A percentile compares a stretch with the other conserved stretches of the same genome.
Conservation (phyloP, 2,797 vertebrate genomes). For the Aeoliscus strigatus region DNA sequence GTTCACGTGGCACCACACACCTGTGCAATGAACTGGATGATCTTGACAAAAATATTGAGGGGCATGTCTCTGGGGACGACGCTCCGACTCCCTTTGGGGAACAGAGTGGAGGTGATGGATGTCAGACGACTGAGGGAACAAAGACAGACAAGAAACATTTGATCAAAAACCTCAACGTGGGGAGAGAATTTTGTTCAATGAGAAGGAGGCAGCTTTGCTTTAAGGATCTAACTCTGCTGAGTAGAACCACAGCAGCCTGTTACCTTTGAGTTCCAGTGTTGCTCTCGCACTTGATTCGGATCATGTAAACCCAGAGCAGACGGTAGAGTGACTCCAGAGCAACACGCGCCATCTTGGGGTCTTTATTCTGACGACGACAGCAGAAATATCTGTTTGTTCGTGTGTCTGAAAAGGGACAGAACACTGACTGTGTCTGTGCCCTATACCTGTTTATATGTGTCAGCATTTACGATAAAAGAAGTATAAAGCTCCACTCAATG, state of each 20-base stretch:
- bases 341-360: slow-evolving; percentile 98
- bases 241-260: slow-evolving; percentile 1
- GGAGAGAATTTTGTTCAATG: not conserved
- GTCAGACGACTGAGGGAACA: slow-evolving; percentile 87
- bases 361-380: slow-evolving; percentile 99
- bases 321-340: slow-evolving; percentile 96
- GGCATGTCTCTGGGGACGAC: slow-evolving; percentile 99
- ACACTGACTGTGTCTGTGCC: too few species aligned
- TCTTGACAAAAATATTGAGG: slow-evolving; percentile 98
- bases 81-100: slow-evolving; percentile 96
- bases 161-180: too few species aligned
- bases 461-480: too few species aligned
- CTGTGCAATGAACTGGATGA: slow-evolving; percentile 99
- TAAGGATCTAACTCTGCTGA: not conserved
- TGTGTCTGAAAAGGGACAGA: too few species aligned
- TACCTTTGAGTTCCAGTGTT: slow-evolving; percentile 98
- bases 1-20: slow-evolving; percentile 55
- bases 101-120: slow-evolving; percentile 95
- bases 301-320: slow-evolving; percentile 99
- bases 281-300: slow-evolving; percentile 99
- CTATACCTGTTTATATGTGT: too few species aligned
- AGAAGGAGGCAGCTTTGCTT: not conserved
- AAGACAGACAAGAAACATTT: too few species aligned
- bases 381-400: too few species aligned
- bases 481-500: too few species aligned